Base-by-base conservation (phyloP, 1,140 invertebrate genomes). In the Drosophila ogumai region DNA sequence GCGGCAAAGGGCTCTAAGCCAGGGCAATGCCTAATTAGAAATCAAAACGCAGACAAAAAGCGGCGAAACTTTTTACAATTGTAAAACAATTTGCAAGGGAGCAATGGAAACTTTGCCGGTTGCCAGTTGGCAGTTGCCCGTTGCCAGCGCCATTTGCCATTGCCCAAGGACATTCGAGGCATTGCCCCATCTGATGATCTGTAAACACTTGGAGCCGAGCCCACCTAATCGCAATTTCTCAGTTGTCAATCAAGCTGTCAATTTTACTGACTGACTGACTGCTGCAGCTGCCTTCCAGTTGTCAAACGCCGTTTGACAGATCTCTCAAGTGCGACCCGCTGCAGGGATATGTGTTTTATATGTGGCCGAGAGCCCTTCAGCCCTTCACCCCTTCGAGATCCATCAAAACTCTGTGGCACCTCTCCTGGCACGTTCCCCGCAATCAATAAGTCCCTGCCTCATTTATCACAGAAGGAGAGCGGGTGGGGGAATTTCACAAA, bases 201-300 rank as follows among this genome's bases (percentile, higher is more conserved):
- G 68, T 71, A 72, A 71, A 71, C 69, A 73, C 69, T 73, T 17
- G 31, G 13, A 41, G 36, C 28, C 12, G 32, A 32, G 36, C 25
- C 50, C 68, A 54, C 57, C 68, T 74, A 74, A 74, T 75, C 54
- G 74, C 78, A 90, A 91, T 91, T 80, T 84, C 75, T 91, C 82
- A 80, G 68, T 71, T 84, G 90, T 91, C 90, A 91, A 91, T 91
- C 90, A 86, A 86, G 60, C 63, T 81, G 90, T 82, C 90, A 91
- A 91, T 90, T 86, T 81, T 54, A 73, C 56, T 47, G 68, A 32
- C 68, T 74, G 46, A 52, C 46, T 72, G 73, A 73, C 67, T 74
- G 71, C n/a, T 76, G 78, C 86, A 90, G 81, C 77, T 90, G 85
- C 57, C 66, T 50, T 59, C 73, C 76, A 78, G 68, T 74, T 81